Evolutionary conservation across 2,113 vertebrate species (phyloP), one percentile per base, ranked within the genome.

Genomic region (Calyptomena viridis): DNA sequence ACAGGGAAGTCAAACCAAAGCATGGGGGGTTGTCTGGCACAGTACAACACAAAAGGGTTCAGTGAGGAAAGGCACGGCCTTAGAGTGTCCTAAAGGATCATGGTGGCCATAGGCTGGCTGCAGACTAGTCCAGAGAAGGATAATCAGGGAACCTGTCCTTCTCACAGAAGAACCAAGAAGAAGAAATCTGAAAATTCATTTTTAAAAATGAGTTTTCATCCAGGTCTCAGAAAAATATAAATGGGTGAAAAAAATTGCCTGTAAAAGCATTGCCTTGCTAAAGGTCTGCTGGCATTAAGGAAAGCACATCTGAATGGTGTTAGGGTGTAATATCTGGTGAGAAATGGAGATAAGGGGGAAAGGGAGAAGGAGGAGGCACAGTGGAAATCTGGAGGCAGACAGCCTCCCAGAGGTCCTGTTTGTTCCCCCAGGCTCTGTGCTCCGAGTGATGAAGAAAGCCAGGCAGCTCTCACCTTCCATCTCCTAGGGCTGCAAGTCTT

Each of bases 1-100:
- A 78, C 91, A 93, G 95, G 39, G 74, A 81, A 69, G 17, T 89
- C 95, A 85, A 87, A 79, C n/a, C 2, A 5, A 86, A 73, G 42
- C 69, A 86, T 1, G 12, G 39, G 59, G 3, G 67, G 58, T n/a
- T 93, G 73, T 95, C 62, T 22, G 69, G 28, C 73, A 20, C 46
- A 73, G 50, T 6, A 37, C 69, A 83, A 18, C 21, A 73, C 8
- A 6, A 6, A 2, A 4, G 27, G 22, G 25, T 20, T 91, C 20
- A 39, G n/a, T 24, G 14, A 56, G 52, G n/a, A 33, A 58, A 60
- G 14, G 2, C 11, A 9, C 1, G 35, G 46, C 46, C 63, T 66
- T 1, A 1, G 7, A 8, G 20, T 25, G 14, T 30, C 67, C 50
- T 3, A 30, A 75, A 93, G 58, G 58, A 24, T 33, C 72, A 64